phyloP scores from a whole-genome alignment of 2,113 vertebrate species.

The Desmodus rotundus region DNA sequence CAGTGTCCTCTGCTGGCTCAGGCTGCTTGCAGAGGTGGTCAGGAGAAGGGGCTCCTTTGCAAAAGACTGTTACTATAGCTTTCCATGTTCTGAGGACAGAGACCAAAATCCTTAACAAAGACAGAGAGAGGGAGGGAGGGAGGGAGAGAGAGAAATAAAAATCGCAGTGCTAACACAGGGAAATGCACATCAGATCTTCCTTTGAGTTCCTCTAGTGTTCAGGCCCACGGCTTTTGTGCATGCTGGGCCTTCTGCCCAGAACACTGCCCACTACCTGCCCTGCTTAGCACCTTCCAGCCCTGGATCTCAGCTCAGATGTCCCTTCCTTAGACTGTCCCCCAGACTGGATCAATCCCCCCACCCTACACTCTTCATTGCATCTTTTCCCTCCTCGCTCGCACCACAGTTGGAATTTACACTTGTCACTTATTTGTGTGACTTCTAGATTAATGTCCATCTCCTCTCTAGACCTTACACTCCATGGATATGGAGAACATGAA shows the following conservation, averaged over 20 bases:
- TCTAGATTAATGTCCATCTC: neutral
- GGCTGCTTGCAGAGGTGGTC: neutral
- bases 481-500: neutral
- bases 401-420: neutral
- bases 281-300: neutral
- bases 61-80: neutral
- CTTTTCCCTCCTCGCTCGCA: neutral
- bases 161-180: accelerated
- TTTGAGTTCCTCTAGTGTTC: neutral
- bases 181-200: neutral
- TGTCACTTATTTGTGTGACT: neutral
- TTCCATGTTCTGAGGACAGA: neutral
- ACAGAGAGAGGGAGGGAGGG: too few relatives aligned
- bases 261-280: accelerated
- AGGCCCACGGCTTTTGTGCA: neutral
- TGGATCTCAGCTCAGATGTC: neutral
- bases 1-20: neutral
- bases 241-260: neutral
- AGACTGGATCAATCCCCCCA: neutral
- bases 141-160: neutral
- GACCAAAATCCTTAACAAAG: neutral
- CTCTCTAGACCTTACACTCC: neutral
- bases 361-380: neutral
- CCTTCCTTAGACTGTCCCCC: neutral
- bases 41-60: neutral